Evolutionary conservation across 2,113 vertebrate species (phyloP).

Genomic region (Triplophysa tibetana): DNA sequence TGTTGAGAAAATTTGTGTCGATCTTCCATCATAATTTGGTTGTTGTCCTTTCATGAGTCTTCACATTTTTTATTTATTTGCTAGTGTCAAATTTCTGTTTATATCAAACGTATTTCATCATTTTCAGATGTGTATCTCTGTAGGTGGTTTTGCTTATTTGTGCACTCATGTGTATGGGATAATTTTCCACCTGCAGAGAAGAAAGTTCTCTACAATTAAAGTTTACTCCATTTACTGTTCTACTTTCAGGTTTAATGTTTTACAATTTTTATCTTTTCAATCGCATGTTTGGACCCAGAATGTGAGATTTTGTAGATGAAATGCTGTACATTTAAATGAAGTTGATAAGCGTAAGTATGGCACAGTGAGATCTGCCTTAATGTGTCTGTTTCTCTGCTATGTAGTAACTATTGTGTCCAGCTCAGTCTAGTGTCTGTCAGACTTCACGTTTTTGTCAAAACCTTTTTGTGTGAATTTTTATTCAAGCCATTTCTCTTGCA

Average conservation of each 20-base stretch:
- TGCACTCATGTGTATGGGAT: background rate
- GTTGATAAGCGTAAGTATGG: conserved; percentile 37
- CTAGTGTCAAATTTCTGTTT: conserved; percentile 2
- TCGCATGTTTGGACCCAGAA: background rate
- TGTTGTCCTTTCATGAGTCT: background rate
- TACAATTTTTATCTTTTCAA: background rate
- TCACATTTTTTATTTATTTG: background rate
- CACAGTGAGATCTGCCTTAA: conserved; percentile 54
- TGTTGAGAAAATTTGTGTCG: background rate
- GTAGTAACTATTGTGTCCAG: conserved; percentile 33
- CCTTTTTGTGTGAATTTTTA: background rate
- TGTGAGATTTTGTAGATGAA: background rate
- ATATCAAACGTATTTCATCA: background rate
- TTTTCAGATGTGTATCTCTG: background rate
- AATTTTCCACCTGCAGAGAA: background rate
- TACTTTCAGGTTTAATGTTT: background rate
- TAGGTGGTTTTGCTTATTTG: background rate
- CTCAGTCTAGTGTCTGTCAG: conserved; percentile 8
- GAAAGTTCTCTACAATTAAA: background rate
- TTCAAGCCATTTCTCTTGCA: background rate
- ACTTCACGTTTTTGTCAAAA: conserved; percentile 7
- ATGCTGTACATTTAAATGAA: conserved; percentile 24
- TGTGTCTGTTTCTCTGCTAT: conserved; percentile 33
- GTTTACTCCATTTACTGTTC: background rate
- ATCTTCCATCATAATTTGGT: conserved; percentile 28